These are phyloP conservation scores for Leptoclinus maculatus DNA, from an alignment of 2,797 vertebrate genomes.

Conservation along the genomic window DNA sequence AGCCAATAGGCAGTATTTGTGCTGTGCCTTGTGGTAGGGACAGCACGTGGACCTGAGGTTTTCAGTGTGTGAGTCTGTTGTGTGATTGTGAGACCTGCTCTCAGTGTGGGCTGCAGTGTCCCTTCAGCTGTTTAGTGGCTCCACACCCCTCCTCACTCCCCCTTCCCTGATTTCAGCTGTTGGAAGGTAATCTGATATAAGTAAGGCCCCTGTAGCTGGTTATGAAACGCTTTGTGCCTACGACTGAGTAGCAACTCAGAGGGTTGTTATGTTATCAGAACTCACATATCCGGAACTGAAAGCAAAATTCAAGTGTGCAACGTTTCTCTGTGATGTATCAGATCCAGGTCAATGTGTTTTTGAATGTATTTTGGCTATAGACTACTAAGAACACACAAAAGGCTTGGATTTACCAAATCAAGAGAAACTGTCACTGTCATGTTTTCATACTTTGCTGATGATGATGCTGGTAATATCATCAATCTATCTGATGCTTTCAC, in stretches of 20 bases:
- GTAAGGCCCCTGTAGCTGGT: slow-evolving; percentile 61
- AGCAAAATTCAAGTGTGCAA: neutral
- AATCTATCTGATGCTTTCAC: neutral
- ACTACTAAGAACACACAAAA: neutral
- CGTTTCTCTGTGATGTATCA: neutral
- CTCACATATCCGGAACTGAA: slow-evolving; percentile 16
- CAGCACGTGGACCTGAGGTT: slow-evolving; percentile 34
- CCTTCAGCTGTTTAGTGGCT: slow-evolving; percentile 85
- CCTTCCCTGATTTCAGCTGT: slow-evolving; percentile 84
- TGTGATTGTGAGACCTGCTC: slow-evolving; percentile 65
- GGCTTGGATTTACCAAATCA: neutral
- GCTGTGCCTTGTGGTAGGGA: slow-evolving; percentile 14
- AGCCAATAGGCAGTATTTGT: slow-evolving; percentile 7
- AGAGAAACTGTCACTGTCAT: neutral
- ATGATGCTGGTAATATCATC: neutral
- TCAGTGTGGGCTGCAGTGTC: slow-evolving; percentile 62
- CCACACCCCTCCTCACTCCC: slow-evolving; percentile 68
- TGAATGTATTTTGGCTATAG: neutral
- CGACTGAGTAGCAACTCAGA: slow-evolving; percentile 57
- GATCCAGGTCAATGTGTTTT: neutral
- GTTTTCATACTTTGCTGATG: neutral
- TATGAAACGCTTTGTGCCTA: slow-evolving; percentile 72
- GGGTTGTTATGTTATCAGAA: slow-evolving; percentile 46
- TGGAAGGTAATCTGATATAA: slow-evolving; percentile 83
- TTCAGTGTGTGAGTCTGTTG: slow-evolving; percentile 55